These are phyloP conservation scores for Benthosema pterotum DNA, from an alignment of 2,797 vertebrate species.

Conservation along the genomic window DNA sequence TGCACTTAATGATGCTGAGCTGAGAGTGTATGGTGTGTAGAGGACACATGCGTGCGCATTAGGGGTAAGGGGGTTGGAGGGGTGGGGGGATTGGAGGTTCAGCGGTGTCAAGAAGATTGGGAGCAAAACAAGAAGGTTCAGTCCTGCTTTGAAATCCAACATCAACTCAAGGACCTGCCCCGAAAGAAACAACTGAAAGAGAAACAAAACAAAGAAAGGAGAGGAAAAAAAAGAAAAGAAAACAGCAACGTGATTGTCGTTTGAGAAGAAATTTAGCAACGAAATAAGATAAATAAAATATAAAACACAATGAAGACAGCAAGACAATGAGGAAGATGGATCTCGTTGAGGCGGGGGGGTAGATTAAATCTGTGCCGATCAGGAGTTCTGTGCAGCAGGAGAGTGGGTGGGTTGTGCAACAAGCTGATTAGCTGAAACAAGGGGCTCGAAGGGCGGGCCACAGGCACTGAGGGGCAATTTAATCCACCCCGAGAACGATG, in stretches of 20 bases:
- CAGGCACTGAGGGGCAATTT: conserved; percentile 68
- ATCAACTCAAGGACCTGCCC: conserved; percentile 61
- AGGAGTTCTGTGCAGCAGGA: conserved; percentile 29
- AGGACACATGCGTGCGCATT: not conserved
- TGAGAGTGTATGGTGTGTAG: conserved; percentile 51
- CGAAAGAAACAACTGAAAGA: conserved; percentile 41
- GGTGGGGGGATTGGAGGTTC: not conserved
- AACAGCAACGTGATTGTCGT: conserved; percentile 58
- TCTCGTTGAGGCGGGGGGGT: conserved; percentile 71
- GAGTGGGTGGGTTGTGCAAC: conserved; percentile 37
- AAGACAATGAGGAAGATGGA: conserved; percentile 67
- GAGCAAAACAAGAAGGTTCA: conserved; percentile 40
- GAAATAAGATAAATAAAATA: conserved; percentile 33
- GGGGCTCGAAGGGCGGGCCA: conserved; percentile 47
- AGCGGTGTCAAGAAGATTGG: conserved; percentile 30
- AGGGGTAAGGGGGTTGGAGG: not conserved
- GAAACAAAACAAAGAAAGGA: conserved; percentile 44
- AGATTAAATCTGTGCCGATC: conserved; percentile 79
- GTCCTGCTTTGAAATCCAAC: conserved; percentile 62
- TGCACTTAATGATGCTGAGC: conserved; percentile 68
- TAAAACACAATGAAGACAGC: conserved; percentile 25
- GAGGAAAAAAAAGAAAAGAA: conserved; percentile 47
- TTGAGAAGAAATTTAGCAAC: conserved; percentile 38
- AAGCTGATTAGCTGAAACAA: conserved; percentile 60
- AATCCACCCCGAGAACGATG: too few species aligned